Conservation (phyloP, 2,888 invertebrate species). For the Dichetophora obliterata region DNA sequence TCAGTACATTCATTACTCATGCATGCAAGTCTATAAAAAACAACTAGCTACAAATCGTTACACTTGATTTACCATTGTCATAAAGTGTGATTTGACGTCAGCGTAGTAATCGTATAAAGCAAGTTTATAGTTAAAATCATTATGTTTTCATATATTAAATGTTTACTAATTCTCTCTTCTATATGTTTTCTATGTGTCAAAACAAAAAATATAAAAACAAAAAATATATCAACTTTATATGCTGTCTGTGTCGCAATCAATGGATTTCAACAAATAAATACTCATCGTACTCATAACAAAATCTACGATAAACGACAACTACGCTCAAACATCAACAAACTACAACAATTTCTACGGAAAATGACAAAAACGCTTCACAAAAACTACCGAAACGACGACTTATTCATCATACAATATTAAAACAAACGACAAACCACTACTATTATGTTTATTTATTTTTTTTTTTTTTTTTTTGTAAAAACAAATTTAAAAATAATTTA, state of each 20-base stretch:
- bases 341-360: neutral
- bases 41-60: neutral
- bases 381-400: neutral
- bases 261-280: neutral
- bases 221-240: neutral
- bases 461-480: neutral
- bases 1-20: neutral
- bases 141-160: neutral
- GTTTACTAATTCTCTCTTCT: conserved; percentile 2
- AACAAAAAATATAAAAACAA: neutral
- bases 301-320: neutral
- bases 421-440: neutral
- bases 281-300: neutral
- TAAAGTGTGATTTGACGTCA: conserved; percentile 49
- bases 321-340: neutral
- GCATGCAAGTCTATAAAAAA: neutral
- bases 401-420: neutral
- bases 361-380: neutral
- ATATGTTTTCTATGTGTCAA: neutral
- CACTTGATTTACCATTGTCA: conserved; percentile 67
- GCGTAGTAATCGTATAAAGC: conserved; percentile 1
- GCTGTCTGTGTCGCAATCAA: no score
- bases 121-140: neutral
- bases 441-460: neutral
- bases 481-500: conserved; percentile 6